Base-by-base conservation (phyloP, 2,888 invertebrate genomes). In the Conchocele bisecta region DNA sequence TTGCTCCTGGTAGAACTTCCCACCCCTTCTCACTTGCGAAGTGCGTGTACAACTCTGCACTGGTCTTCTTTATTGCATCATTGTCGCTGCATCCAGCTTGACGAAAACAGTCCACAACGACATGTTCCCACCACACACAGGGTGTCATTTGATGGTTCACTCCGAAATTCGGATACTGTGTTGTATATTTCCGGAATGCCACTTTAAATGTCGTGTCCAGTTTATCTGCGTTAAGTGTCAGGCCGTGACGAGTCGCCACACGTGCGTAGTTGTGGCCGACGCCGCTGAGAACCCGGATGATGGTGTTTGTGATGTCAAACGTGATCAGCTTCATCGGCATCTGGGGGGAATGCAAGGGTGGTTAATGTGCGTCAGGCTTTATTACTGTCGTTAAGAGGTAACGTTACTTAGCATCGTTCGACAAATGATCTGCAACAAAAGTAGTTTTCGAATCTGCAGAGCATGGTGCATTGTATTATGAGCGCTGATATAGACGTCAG, bases 261-360 rank as follows among this genome's bases (percentile, higher is more conserved):
- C 93, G 92, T 9, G 94, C 93, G 90, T 97, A 97, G 88, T 95
- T 94, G 78, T 94, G 93, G 82, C 95, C 95, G n/a, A 95, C 94
- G 54, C 94, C 92, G 13, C 93, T 91, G 53, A 93, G 93, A 85
- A 96, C 95, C 83, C 94, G 93, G 35, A 97, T 91, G 44, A 97
- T 91, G 0, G 97, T 98, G 82, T 96, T 96, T 15, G 96, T 97
- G 59, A 95, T 95, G 91, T 97, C 97, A 90, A 97, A 96, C 13
- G 97, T 97, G 57, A 97, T 93, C 22, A 92, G 80, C 65, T 82
- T 78, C 9, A 84, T 53, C 6, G 61, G 44, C 83, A 83, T 81
- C 51, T 51, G 51, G 22, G 35, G n/a, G n/a, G n/a, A n/a, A n/a
- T n/a, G n/a, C n/a, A n/a, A n/a, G n/a, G n/a, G n/a, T n/a, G n/a